These are phyloP conservation scores for Napeogenes sylphis DNA, from an alignment of 2,888 invertebrate species.

Conservation along the genomic window DNA sequence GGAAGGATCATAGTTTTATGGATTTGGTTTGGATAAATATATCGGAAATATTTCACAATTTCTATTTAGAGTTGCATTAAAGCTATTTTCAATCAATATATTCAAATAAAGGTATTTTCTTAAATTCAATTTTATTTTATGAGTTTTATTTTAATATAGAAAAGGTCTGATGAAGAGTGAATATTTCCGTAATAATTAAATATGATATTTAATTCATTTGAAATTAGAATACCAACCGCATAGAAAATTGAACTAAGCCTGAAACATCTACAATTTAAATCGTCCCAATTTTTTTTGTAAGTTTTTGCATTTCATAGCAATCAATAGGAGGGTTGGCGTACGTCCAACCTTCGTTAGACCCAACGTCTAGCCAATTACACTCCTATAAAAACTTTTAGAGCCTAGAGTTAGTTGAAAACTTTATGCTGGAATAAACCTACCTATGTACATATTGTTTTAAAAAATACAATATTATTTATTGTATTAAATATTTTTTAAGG, in stretches of 20 bases:
- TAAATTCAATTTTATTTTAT: too few relatives aligned
- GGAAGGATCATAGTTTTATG: neutral
- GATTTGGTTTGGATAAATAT: neutral
- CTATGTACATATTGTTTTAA: neutral
- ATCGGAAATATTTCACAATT: neutral
- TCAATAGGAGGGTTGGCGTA: slow-evolving; percentile 26
- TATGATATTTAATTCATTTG: too few relatives aligned
- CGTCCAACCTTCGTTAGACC: slow-evolving; percentile 27
- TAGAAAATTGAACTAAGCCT: neutral
- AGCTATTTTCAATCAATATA: too few relatives aligned
- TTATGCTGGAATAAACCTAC: neutral
- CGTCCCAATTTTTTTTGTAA: slow-evolving; percentile 8
- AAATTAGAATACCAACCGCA: too few relatives aligned
- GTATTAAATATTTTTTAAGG: too few relatives aligned
- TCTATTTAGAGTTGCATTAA: too few relatives aligned
- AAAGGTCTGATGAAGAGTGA: too few relatives aligned
- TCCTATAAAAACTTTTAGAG: slow-evolving; percentile 15
- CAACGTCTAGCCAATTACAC: slow-evolving; percentile 22
- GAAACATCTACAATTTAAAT: slow-evolving; percentile 5
- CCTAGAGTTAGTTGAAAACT: slow-evolving; percentile 3
- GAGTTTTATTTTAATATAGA: too few relatives aligned
- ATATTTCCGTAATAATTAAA: too few relatives aligned
- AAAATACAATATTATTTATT: neutral
- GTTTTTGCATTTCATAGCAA: slow-evolving; percentile 20
- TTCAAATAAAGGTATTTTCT: too few relatives aligned